Evolutionary conservation across 53 echinoderm and acorn worm genomes (phyloP), one percentile per base, ranked within the genome.

Genomic region (Crossaster papposus): DNA sequence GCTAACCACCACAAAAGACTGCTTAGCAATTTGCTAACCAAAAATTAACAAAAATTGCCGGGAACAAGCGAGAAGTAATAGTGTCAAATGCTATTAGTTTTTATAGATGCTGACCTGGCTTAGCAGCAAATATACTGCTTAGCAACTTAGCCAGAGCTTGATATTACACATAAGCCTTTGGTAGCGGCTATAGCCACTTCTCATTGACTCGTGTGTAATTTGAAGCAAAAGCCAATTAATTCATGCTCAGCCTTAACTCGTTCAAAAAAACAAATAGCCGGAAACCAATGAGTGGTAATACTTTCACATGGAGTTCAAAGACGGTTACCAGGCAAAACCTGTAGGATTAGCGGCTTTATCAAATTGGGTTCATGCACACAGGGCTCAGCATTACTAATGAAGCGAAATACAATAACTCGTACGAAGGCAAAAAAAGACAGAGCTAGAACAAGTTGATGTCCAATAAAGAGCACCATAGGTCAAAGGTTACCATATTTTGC

Each of bases 341-440:
- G 44, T 44, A 9, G 44, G 44, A 9, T 44, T 62, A 62, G 62
- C 1, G 23, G 62, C 18, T 1, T 11, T 18, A 62, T 62, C 15
- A 62, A 62, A 62, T 62, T 23, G 17, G 62, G 44, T 36, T 14
- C 20, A 3, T 31, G 36, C 14, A 76, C 37, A 76, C 76, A 76
- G 23, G 76, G 76, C 76, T 76, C 36, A 34, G 62, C 62, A 62
- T 76, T 3, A 34, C n/a, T n/a, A n/a, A n/a, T 51, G 3, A 34
- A 78, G 36, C 78, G n/a, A 78, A 3, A 78, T 24, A 78, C 38
- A 51, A n/a, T 44, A 37, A 76, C 76, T 34, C 20, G 15, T 76
- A 14, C 15, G 36, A 76, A 34, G 35, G 76, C 35, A 36, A 76
- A 14, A 76, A 36, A 50, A 24, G n/a, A 15, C 20, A 73, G 30